phyloP scores from a whole-genome alignment of 2,113 vertebrate genomes.

The Panthera tigris region DNA sequence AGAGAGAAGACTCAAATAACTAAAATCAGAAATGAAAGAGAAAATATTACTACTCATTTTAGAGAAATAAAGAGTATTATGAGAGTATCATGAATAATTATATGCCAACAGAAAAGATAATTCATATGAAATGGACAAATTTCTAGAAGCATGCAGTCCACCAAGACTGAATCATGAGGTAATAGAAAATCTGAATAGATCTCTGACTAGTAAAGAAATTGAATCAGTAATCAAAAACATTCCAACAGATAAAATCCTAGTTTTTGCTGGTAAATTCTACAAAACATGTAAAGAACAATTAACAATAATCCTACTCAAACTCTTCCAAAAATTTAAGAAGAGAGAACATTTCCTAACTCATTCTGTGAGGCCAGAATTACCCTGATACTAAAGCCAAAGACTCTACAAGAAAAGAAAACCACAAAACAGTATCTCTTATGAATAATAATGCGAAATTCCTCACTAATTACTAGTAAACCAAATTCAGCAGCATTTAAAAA shows the following conservation, averaged over 20 bases:
- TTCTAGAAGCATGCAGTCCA: not conserved
- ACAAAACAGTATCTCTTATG: not conserved
- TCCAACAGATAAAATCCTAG: not conserved
- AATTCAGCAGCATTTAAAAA: not conserved
- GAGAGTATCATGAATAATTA: not conserved
- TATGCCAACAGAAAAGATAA: not conserved
- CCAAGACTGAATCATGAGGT: not conserved
- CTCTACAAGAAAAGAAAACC: not conserved
- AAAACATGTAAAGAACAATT: not conserved
- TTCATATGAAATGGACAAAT: not conserved
- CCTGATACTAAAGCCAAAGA: not conserved
- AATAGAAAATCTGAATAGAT: not conserved
- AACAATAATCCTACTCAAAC: not conserved
- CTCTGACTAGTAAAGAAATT: not conserved
- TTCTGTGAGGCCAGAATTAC: not conserved
- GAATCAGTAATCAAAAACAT: not conserved
- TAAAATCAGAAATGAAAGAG: not conserved
- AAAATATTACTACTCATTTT: not conserved
- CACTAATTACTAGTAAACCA: not conserved
- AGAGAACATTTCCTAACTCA: not conserved
- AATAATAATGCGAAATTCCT: not conserved
- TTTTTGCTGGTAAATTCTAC: not conserved
- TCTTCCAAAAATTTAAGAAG: not conserved
- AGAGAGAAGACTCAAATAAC: not conserved
- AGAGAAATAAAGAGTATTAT: not conserved